Conservation (phyloP, 1,140 invertebrate species). For the Lutraria rhynchaena region DNA sequence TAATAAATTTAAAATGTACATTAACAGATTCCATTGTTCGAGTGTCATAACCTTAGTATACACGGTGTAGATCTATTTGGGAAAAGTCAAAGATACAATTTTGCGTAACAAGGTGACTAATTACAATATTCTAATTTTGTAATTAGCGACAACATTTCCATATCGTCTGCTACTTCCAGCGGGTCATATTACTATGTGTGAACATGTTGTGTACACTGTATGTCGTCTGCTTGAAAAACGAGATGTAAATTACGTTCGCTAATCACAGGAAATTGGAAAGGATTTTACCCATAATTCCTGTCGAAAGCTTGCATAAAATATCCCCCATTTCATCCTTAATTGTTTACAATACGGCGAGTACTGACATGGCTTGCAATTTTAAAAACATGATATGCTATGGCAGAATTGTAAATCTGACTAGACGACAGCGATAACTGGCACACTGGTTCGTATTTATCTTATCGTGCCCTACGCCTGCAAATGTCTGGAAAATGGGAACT, state of each 20-base stretch:
- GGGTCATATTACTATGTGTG: constrained; percentile 22
- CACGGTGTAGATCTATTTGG: no score
- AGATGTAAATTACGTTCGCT: constrained; percentile 37
- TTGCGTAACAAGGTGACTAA: no score
- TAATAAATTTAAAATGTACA: no score
- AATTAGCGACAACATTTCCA: no score
- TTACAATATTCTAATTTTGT: no score
- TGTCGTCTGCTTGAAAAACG: constrained; percentile 15
- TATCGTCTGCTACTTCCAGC: no score
- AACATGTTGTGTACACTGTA: constrained; percentile 51
- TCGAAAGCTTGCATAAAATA: constrained; percentile 45
- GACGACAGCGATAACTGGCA: neutral
- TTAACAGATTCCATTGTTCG: no score
- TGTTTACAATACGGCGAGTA: constrained; percentile 52
- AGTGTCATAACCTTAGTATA: no score
- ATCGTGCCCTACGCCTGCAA: neutral
- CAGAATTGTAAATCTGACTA: neutral
- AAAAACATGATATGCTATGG: constrained; percentile 12
- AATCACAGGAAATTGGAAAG: constrained; percentile 59
- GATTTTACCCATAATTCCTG: constrained; percentile 48
- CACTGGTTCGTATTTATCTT: neutral
- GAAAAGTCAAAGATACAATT: no score
- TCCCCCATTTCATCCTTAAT: constrained; percentile 44
- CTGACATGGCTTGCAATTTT: constrained; percentile 57
- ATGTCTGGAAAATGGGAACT: no score